Conservation (phyloP, 35 echinoderm and acorn worm species). For the Ptychodera flava region DNA sequence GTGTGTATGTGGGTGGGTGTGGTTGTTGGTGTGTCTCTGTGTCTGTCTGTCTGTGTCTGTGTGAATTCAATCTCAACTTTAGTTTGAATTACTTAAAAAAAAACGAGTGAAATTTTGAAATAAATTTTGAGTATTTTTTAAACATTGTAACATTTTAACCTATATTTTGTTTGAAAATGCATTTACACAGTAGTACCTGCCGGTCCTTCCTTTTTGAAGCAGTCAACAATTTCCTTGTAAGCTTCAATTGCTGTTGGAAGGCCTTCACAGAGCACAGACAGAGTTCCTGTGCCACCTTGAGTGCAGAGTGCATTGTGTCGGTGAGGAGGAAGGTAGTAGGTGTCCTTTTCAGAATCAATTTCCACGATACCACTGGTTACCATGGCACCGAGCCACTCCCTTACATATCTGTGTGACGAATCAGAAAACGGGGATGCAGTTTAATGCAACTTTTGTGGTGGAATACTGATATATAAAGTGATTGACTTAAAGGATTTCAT, state of each 20-base stretch:
- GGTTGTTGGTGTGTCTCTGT: neutral
- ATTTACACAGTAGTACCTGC: neutral
- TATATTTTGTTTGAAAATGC: too few relatives aligned
- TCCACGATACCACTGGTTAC: slow-evolving; percentile 36
- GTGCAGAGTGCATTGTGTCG: too few relatives aligned
- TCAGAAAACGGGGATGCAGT: neutral
- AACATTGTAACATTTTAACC: too few relatives aligned
- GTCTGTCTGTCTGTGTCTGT: neutral
- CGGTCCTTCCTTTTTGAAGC: slow-evolving; percentile 21
- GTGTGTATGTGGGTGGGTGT: neutral
- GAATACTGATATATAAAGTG: too few relatives aligned
- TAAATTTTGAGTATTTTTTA: too few relatives aligned
- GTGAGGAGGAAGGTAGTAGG: slow-evolving; percentile 25
- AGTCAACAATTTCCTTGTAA: neutral
- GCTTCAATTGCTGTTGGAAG: slow-evolving; percentile 3
- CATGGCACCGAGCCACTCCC: slow-evolving; percentile 65
- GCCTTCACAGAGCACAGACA: too few relatives aligned
- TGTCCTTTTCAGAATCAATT: slow-evolving; percentile 38
- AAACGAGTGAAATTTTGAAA: too few relatives aligned
- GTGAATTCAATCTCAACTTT: too few relatives aligned
- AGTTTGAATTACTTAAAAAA: too few relatives aligned
- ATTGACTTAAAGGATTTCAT: too few relatives aligned
- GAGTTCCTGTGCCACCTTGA: too few relatives aligned
- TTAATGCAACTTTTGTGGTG: too few relatives aligned
- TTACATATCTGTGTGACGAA: slow-evolving; percentile 35